Base-by-base conservation (phyloP, 2,113 vertebrate genomes). In the Agapornis roseicollis region DNA sequence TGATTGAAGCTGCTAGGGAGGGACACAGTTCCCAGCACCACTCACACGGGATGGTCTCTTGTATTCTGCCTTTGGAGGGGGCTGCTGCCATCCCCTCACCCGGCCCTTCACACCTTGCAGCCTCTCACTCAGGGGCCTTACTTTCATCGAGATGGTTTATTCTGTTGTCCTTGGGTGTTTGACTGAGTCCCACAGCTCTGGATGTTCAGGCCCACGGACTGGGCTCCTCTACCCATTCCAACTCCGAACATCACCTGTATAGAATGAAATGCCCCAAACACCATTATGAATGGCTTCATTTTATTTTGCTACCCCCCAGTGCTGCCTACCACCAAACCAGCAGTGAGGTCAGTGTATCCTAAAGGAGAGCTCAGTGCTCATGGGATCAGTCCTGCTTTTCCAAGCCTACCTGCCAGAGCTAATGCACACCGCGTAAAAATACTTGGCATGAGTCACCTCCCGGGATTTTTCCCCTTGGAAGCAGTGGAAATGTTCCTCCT, bases 361-460 rank as follows among this genome's bases (percentile, higher is more conserved):
- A 31, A 39, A 71, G 77, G 47, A 76, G 42, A 63, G 42, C 52
- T 50, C 64, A 18, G 5, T n/a, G 72, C 78, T 52, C 29, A 10
- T 3, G 39, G 60, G 58, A 17, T 8, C 7, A 27, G 55, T 92
- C 49, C 74, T 80, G 73, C 60, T 92, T 89, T 90, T 81, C 93
- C 89, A 81, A 65, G 49, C 82, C 60, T 39, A 81, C 78, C 91
- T 90, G 64, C 93, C 93, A 90, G 88, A 50, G 72, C 50, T 83
- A 71, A 80, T 49, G 78, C 70, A 69, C 55, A 52, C 44, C 55
- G 25, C 2, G 0, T 49, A 33, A 50, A 85, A 81, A 41, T n/a
- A 46, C 12, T 56, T 65, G 85, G 69, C 50, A 8, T 23, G 79
- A 78, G 78, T 88, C 91, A 87, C 70, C 60, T 70, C 55, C 23